Conservation (phyloP, 1,140 invertebrate species). For the Eriosoma lanigerum region DNA sequence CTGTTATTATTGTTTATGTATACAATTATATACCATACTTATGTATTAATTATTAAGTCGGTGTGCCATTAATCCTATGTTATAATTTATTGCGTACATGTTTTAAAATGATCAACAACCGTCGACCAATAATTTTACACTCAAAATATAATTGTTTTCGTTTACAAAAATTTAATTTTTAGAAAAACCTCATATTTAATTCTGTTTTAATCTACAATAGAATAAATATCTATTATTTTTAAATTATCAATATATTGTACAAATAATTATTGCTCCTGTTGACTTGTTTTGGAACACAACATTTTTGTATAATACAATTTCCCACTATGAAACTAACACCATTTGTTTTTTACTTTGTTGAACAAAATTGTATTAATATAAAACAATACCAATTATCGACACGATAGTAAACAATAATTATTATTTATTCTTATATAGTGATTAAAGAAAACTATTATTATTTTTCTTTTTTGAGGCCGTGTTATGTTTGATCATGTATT, state of each 20-base stretch:
- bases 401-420: background rate
- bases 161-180: background rate
- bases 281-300: too few relatives aligned
- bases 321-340: background rate
- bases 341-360: background rate
- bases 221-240: background rate
- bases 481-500: conserved; percentile 2
- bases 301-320: background rate
- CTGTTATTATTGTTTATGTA: background rate
- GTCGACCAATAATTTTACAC: too few relatives aligned
- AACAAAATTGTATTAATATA: background rate
- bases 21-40: too few relatives aligned
- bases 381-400: background rate
- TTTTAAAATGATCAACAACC: background rate
- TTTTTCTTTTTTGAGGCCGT: background rate
- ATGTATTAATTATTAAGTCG: background rate
- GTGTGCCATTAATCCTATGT: conserved; percentile 8
- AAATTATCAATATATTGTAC: background rate
- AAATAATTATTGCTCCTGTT: too few relatives aligned
- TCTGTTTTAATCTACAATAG: background rate
- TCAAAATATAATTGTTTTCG: too few relatives aligned
- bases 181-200: background rate
- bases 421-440: background rate
- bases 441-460: background rate
- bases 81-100: background rate